Conservation (phyloP, 2,888 invertebrate species). For the Apotomis capreana region DNA sequence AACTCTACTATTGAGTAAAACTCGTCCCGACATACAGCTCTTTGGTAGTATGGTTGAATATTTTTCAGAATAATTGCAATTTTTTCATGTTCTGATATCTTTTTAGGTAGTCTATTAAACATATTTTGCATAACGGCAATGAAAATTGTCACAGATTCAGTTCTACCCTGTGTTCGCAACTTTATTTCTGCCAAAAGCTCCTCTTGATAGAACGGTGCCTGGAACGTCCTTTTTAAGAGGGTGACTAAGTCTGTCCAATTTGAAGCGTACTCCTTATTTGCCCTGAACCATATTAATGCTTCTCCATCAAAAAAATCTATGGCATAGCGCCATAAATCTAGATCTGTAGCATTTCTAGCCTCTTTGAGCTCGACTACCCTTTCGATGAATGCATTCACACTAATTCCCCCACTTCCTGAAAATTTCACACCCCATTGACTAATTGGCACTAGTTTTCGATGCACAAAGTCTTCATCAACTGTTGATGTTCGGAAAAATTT, state of each 20-base stretch:
- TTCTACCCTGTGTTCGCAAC: background rate
- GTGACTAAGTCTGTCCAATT: constrained; percentile 3
- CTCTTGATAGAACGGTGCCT: constrained; percentile 1
- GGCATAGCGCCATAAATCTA: too few relatives aligned
- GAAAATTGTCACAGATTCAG: background rate
- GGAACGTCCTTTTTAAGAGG: background rate
- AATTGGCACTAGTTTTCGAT: constrained; percentile 9
- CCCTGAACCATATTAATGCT: background rate
- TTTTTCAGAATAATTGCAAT: background rate
- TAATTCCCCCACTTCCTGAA: background rate
- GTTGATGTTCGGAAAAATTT: background rate
- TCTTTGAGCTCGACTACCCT: background rate
- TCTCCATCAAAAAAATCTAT: too few relatives aligned
- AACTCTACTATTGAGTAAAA: constrained; percentile 4
- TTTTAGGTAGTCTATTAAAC: background rate
- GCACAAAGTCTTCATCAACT: background rate
- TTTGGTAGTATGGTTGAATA: background rate
- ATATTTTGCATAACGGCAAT: background rate
- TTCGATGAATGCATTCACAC: constrained; percentile 5
- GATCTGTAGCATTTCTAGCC: background rate
- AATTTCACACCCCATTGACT: constrained; percentile 11
- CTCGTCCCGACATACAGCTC: constrained; percentile 2
- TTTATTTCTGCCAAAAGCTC: background rate
- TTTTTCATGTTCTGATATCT: background rate
- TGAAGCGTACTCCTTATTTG: constrained; percentile 1